These are phyloP conservation scores for Zaprionus camerounensis DNA, from an alignment of 1,140 invertebrate genomes.

Conservation along the genomic window DNA sequence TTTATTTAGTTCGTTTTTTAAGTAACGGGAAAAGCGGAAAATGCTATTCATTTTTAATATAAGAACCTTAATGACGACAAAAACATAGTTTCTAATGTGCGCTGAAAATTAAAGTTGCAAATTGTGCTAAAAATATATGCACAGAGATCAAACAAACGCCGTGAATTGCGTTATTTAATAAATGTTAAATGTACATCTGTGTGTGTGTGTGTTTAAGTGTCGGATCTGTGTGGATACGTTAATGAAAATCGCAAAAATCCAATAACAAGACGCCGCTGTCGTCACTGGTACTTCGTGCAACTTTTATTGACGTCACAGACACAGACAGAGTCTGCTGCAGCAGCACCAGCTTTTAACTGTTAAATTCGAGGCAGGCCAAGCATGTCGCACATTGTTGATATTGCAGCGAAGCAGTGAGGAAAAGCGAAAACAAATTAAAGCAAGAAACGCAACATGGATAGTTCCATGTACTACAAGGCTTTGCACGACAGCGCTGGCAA, in stretches of 20 bases:
- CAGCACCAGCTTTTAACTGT: slow-evolving; percentile 2
- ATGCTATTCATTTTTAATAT: slow-evolving; percentile 2
- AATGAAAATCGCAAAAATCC: slow-evolving; percentile 57
- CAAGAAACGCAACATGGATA: slow-evolving; percentile 60
- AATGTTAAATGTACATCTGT: slow-evolving; percentile 4
- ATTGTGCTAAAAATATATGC: slow-evolving; percentile 32
- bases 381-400: slow-evolving; percentile 25
- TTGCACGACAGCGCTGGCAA: slow-evolving; percentile 32
- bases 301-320: slow-evolving; percentile 54
- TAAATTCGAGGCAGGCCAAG: background rate
- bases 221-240: slow-evolving; percentile 18
- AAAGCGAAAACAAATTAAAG: background rate
- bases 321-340: background rate
- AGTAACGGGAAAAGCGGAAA: slow-evolving; percentile 15
- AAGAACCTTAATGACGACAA: background rate
- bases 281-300: background rate
- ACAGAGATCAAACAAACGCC: slow-evolving; percentile 21
- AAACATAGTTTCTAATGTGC: slow-evolving; percentile 3
- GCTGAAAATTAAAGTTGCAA: slow-evolving; percentile 30
- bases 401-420: slow-evolving; percentile 22
- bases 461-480: slow-evolving; percentile 70
- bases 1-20: slow-evolving; percentile 17
- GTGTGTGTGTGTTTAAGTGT: slow-evolving; percentile 16
- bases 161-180: slow-evolving; percentile 61
- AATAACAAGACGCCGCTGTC: slow-evolving; percentile 36